A percentile compares a stretch with the other conserved stretches of the same genome.
phyloP scores from a whole-genome alignment of 2,797 vertebrate genomes.

The Sebastes iracundus region DNA sequence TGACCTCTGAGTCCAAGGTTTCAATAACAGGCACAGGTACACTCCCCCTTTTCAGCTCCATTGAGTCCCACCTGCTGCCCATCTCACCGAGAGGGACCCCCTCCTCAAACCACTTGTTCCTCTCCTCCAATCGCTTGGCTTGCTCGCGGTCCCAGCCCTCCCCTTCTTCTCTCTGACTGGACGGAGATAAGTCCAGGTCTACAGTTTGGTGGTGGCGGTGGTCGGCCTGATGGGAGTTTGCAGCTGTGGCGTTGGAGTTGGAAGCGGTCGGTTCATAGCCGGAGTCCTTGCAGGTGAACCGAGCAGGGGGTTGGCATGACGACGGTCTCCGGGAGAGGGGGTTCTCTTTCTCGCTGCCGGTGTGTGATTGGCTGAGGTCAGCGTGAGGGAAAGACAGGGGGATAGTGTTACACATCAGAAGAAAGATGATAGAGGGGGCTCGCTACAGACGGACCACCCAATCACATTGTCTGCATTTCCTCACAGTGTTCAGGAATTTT shows the following conservation, averaged over 20 bases:
- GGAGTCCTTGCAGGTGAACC: constrained; percentile 60
- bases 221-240: constrained; percentile 78
- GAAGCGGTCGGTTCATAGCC: constrained; percentile 65
- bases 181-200: constrained; percentile 52
- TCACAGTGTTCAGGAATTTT: constrained; percentile 30
- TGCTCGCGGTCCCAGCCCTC: constrained; percentile 90
- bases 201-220: constrained; percentile 68
- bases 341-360: constrained; percentile 87
- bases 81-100: constrained; percentile 66
- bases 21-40: constrained; percentile 70
- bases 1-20: constrained; percentile 86
- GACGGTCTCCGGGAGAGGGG: constrained; percentile 66
- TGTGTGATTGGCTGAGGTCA: constrained; percentile 85
- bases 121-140: constrained; percentile 89
- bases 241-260: constrained; percentile 59
- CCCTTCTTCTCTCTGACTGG: constrained; percentile 72
- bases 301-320: constrained; percentile 67
- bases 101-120: constrained; percentile 88
- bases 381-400: constrained; percentile 53
- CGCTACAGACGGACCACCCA: constrained; percentile 52
- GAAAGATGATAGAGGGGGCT: constrained; percentile 59
- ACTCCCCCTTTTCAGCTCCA: constrained; percentile 81
- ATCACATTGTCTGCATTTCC: constrained; percentile 40
- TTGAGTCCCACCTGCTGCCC: constrained; percentile 81
- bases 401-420: constrained; percentile 69